These are phyloP conservation scores for Melitaea athalia DNA, from an alignment of 2,888 invertebrate species.

Conservation along the genomic window DNA sequence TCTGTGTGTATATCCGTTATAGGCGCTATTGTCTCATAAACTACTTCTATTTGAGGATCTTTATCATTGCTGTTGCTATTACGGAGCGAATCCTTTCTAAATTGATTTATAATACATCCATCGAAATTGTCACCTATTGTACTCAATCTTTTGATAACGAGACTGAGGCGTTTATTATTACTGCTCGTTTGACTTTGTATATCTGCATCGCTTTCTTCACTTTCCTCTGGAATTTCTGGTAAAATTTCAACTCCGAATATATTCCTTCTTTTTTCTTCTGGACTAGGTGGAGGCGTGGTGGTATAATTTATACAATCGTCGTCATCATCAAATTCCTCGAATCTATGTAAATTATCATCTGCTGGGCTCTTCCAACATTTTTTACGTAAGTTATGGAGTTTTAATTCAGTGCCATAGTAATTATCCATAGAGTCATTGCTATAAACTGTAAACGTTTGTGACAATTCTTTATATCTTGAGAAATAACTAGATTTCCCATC, in stretches of 20 bases:
- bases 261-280: conserved; percentile 74
- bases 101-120: conserved; percentile 72
- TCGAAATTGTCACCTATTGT: conserved; percentile 76
- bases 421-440: conserved; percentile 60
- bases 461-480: conserved; percentile 67
- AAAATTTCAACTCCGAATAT: conserved; percentile 78
- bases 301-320: conserved; percentile 56
- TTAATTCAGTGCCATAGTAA: conserved; percentile 65
- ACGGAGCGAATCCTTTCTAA: conserved; percentile 62
- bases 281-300: conserved; percentile 73
- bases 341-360: conserved; percentile 65
- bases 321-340: conserved; percentile 50
- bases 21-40: conserved; percentile 69
- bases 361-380: conserved; percentile 78
- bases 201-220: conserved; percentile 64
- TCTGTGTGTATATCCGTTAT: conserved; percentile 73
- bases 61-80: conserved; percentile 55
- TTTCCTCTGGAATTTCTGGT: conserved; percentile 80
- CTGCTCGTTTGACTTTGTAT: conserved; percentile 48
- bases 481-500: conserved; percentile 59
- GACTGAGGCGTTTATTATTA: conserved; percentile 66
- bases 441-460: conserved; percentile 68
- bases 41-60: conserved; percentile 69
- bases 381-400: conserved; percentile 67
- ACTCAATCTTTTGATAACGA: conserved; percentile 78